These are phyloP conservation scores for Montifringilla adamsi DNA, from an alignment of 2,113 vertebrate genomes.

Conservation along the genomic window DNA sequence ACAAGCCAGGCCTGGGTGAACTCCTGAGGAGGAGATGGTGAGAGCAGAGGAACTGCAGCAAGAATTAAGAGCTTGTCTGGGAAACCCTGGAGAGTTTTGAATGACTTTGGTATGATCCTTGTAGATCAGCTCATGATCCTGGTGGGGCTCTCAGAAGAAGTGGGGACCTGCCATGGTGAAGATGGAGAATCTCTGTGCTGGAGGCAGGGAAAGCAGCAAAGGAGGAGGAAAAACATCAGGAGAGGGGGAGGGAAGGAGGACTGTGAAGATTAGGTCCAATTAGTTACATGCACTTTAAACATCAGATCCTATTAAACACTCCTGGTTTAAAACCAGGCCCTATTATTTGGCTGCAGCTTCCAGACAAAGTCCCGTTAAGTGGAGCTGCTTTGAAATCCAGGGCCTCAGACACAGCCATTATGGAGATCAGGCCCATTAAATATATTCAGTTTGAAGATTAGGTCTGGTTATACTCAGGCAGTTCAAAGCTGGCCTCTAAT, in stretches of 20 bases:
- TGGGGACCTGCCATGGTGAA: accelerated
- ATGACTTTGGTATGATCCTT: background rate
- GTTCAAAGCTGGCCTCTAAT: conserved; percentile 27
- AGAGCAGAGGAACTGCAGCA: background rate
- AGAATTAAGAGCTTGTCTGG: background rate
- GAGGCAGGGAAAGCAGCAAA: background rate
- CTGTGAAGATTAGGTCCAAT: conserved; percentile 36
- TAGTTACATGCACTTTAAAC: background rate
- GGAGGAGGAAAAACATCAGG: background rate
- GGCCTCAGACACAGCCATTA: conserved; percentile 23
- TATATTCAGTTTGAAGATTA: conserved; percentile 17
- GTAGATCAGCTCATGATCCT: background rate
- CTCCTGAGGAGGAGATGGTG: background rate
- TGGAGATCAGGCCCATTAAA: conserved; percentile 40
- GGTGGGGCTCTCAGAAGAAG: accelerated
- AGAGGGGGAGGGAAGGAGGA: background rate
- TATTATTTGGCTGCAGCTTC: background rate
- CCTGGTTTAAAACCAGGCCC: background rate
- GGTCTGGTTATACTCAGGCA: background rate
- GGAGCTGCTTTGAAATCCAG: conserved; percentile 49
- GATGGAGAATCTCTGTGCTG: background rate
- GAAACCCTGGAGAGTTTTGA: background rate
- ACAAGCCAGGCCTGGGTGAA: background rate
- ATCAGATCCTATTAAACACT: conserved; percentile 46
- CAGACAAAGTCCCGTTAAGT: conserved; percentile 27